These are phyloP conservation scores for Dolichallabes microphthalmus DNA, from an alignment of 2,113 vertebrate species.

Conservation along the genomic window DNA sequence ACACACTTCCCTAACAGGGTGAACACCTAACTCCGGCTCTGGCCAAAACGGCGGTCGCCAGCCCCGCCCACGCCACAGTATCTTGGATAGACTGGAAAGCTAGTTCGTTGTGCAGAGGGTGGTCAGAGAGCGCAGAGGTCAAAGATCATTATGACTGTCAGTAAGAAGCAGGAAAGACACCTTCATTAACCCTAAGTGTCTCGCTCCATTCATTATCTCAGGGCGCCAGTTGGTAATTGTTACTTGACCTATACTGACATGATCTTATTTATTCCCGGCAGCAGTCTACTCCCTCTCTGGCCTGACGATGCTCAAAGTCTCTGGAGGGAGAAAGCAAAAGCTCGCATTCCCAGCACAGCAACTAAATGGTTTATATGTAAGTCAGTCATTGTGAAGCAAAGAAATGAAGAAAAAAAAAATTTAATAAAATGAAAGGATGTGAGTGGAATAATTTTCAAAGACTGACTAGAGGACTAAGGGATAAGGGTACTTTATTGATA, in stretches of 20 bases:
- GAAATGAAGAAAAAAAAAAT: background rate
- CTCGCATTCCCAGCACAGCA: background rate
- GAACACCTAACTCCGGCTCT: no score
- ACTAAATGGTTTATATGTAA: background rate
- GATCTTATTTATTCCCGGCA: background rate
- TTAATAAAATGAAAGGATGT: background rate
- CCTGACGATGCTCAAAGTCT: conserved; percentile 21
- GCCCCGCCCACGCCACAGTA: no score
- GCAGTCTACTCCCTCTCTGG: background rate
- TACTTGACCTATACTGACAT: conserved; percentile 29
- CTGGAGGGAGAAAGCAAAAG: background rate
- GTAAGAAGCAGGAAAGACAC: background rate
- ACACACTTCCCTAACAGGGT: no score
- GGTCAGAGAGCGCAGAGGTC: background rate
- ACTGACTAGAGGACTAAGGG: background rate
- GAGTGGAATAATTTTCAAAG: background rate
- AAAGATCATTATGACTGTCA: background rate
- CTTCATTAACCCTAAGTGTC: conserved; percentile 41
- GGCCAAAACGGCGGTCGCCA: no score
- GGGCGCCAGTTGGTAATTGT: conserved; percentile 25
- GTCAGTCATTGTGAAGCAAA: background rate
- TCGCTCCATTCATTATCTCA: conserved; percentile 14
- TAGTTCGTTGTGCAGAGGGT: background rate
- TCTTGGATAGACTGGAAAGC: background rate
- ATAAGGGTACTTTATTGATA: background rate